Conservation (phyloP, 2,888 invertebrate genomes). For the Platycheirus rosarum region DNA sequence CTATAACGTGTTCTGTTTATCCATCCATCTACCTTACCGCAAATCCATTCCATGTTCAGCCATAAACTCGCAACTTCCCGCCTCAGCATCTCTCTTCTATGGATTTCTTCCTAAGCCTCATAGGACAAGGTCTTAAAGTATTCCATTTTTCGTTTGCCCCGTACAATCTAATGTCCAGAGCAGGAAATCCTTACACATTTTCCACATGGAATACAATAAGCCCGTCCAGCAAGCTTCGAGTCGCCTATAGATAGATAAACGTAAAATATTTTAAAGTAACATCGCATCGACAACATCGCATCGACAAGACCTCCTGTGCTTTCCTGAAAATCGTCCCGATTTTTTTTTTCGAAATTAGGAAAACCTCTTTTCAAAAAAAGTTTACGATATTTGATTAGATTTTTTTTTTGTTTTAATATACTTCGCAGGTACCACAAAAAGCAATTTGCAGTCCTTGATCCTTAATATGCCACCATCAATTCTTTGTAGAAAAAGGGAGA, state of each 20-base stretch:
- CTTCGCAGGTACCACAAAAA: background rate
- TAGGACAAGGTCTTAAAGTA: conserved; percentile 28
- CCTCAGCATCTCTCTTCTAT: background rate
- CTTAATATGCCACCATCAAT: background rate
- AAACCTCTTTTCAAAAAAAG: background rate
- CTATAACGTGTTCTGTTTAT: conserved; percentile 45
- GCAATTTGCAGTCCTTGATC: background rate
- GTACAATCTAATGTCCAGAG: background rate
- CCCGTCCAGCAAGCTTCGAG: background rate
- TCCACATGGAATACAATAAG: background rate
- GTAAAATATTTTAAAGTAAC: conserved; percentile 21
- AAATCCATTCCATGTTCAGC: conserved; percentile 39
- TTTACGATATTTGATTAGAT: background rate
- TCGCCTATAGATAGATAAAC: background rate
- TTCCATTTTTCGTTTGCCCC: background rate
- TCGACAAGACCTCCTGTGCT: background rate
- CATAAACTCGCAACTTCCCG: conserved; percentile 5
- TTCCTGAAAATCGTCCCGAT: background rate
- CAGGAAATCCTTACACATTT: conserved; percentile 2
- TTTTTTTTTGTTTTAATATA: conserved; percentile 1
- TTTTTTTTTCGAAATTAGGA: background rate
- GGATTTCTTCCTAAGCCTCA: background rate
- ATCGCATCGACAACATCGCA: conserved; percentile 2
- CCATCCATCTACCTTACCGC: conserved; percentile 51
- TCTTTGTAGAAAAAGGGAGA: background rate